phyloP scores from a whole-genome alignment of 2,113 vertebrate genomes.

The Proteles cristata region DNA sequence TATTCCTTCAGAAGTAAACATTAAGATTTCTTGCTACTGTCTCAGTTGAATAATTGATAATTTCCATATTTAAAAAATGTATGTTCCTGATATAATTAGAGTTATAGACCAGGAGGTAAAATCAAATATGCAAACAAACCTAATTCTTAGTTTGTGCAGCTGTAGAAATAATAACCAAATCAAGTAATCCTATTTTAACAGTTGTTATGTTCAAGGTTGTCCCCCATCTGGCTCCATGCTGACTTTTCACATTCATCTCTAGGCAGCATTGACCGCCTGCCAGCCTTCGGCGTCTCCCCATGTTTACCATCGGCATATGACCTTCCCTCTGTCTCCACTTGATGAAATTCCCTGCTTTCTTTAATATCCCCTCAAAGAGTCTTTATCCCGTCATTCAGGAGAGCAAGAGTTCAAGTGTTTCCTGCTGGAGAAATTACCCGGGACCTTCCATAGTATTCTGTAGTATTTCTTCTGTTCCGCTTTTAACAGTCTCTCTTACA shows the following conservation, averaged over 20 bases:
- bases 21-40: not conserved
- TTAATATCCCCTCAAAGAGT: not conserved
- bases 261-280: not conserved
- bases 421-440: not conserved
- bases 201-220: not conserved
- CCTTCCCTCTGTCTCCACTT: not conserved
- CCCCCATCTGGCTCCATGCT: not conserved
- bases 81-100: conserved; percentile 26
- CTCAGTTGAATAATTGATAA: not conserved
- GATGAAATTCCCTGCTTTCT: not conserved
- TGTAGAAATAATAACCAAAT: conserved; percentile 44
- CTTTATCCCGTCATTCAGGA: not conserved
- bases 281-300: not conserved
- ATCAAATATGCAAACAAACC: conserved; percentile 1
- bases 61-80: not conserved
- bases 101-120: not conserved
- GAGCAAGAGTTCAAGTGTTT: not conserved
- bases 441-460: not conserved
- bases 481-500: not conserved
- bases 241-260: not conserved
- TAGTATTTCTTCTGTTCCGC: not conserved
- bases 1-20: conserved; percentile 16
- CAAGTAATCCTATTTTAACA: conserved; percentile 57
- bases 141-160: conserved; percentile 46
- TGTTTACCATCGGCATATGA: not conserved